Percentiles rank a stretch among this genome's conserved stretches.
phyloP scores from a whole-genome alignment of 1,140 invertebrate species.

The Drosophila hydei region DNA sequence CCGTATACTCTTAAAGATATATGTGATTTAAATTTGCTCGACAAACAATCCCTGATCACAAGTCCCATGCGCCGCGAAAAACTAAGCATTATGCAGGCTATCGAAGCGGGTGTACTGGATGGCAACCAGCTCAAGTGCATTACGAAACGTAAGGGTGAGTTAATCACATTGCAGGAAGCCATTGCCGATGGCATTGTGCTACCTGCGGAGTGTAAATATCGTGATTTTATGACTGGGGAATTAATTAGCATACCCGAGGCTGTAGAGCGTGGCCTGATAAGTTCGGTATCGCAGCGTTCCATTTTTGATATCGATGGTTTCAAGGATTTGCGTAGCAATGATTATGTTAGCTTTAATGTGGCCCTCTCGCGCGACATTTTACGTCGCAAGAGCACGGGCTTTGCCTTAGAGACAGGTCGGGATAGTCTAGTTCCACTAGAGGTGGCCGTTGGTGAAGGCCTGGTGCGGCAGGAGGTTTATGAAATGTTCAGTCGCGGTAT shows the following conservation, averaged over 20 bases:
- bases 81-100: slow-evolving; percentile 92
- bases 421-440: slow-evolving; percentile 90
- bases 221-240: slow-evolving; percentile 89
- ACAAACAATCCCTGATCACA: slow-evolving; percentile 89
- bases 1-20: slow-evolving; percentile 96
- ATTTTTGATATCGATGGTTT: slow-evolving; percentile 97
- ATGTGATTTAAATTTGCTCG: slow-evolving; percentile 91
- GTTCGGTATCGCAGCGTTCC: slow-evolving; percentile 93
- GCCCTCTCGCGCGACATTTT: slow-evolving; percentile 92
- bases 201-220: slow-evolving; percentile 89
- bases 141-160: slow-evolving; percentile 91
- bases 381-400: slow-evolving; percentile 89
- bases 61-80: slow-evolving; percentile 91
- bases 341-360: slow-evolving; percentile 94
- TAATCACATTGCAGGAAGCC: slow-evolving; percentile 93
- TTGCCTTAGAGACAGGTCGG: slow-evolving; percentile 90
- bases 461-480: slow-evolving; percentile 90
- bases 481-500: slow-evolving; percentile 93
- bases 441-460: slow-evolving; percentile 87
- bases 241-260: slow-evolving; percentile 91
- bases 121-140: slow-evolving; percentile 92
- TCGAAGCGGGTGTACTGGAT: slow-evolving; percentile 93
- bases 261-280: slow-evolving; percentile 93
- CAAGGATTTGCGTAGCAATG: slow-evolving; percentile 91
- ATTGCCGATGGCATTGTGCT: slow-evolving; percentile 91